A percentile compares a stretch with the other conserved stretches of the same genome.
Evolutionary conservation across 2,888 invertebrate species (phyloP).

Genomic region (Drosophila merina): DNA sequence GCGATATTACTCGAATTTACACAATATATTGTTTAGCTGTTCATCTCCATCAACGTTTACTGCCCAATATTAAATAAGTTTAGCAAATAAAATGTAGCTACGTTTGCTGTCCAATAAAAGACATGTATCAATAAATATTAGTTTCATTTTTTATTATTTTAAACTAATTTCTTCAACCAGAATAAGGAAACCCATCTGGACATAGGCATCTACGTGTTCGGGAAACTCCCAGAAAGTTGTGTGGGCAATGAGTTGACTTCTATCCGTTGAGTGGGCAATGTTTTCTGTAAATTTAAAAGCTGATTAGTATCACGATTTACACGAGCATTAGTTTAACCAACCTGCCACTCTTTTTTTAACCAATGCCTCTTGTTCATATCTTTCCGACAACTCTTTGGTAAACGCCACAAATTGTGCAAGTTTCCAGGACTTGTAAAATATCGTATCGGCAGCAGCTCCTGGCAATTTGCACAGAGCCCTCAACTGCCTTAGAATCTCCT

Average conservation of each 20-base stretch:
- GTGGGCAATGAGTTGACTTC: conserved; percentile 70
- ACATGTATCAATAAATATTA: background rate
- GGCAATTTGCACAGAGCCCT: conserved; percentile 68
- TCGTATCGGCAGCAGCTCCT: conserved; percentile 53
- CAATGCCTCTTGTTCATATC: conserved; percentile 71
- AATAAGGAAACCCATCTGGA: conserved; percentile 70
- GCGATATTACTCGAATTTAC: conserved; percentile 9
- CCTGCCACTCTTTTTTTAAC: conserved; percentile 79
- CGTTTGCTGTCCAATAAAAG: conserved; percentile 20
- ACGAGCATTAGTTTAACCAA: conserved; percentile 35
- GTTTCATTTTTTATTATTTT: conserved; percentile 14
- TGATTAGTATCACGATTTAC: background rate
- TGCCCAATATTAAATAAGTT: background rate
- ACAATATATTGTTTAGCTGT: background rate
- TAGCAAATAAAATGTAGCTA: conserved; percentile 5
- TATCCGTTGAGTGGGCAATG: conserved; percentile 75
- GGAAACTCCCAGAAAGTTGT: conserved; percentile 81
- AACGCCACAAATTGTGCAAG: conserved; percentile 72
- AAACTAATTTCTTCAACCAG: conserved; percentile 72
- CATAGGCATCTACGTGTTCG: conserved; percentile 70
- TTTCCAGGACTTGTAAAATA: conserved; percentile 80
- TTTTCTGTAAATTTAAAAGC: conserved; percentile 55
- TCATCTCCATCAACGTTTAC: conserved; percentile 2
- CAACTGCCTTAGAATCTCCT: conserved; percentile 71
- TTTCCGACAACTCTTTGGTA: conserved; percentile 58